A percentile compares a stretch with the other conserved stretches of the same genome.
Conservation (phyloP, 2,888 invertebrate genomes). For the Drosophila antonietae region DNA sequence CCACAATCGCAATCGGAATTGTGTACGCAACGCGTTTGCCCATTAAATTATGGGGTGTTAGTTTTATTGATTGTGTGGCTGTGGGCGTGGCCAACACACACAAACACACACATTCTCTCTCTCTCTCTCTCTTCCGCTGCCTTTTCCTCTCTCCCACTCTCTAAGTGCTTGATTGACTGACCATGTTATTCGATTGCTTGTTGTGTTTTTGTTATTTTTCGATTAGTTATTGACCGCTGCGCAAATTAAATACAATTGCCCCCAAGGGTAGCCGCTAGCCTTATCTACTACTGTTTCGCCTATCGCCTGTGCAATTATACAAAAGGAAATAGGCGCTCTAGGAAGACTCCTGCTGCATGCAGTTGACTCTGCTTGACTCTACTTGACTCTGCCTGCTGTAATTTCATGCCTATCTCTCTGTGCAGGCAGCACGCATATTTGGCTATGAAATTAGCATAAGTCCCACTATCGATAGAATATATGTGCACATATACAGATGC, state of each 20-base stretch:
- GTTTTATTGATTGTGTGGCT: slow-evolving; percentile 73
- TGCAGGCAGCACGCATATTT: slow-evolving; percentile 54
- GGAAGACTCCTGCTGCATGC: too few relatives aligned
- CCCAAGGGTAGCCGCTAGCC: slow-evolving; percentile 17
- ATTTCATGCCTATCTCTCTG: slow-evolving; percentile 43
- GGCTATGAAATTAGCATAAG: slow-evolving; percentile 40
- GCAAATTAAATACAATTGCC: slow-evolving; percentile 71
- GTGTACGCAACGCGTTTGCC: slow-evolving; percentile 72
- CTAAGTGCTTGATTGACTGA: slow-evolving; percentile 44
- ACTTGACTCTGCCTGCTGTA: slow-evolving; percentile 18
- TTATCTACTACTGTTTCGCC: not conserved
- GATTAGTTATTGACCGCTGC: slow-evolving; percentile 49
- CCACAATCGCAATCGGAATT: slow-evolving; percentile 58
- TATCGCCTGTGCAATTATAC: not conserved
- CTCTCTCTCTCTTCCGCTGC: not conserved
- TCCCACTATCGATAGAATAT: not conserved
- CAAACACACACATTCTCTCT: not conserved
- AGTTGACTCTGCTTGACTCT: not conserved
- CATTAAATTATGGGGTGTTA: slow-evolving; percentile 80
- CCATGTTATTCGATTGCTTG: slow-evolving; percentile 64
- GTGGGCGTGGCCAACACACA: not conserved
- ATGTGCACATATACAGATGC: slow-evolving; percentile 6
- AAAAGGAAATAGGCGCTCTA: slow-evolving; percentile 21
- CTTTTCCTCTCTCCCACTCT: not conserved
- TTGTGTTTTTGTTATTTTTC: slow-evolving; percentile 68